These are phyloP conservation scores for Penaeus chinensis DNA, from an alignment of 1,140 invertebrate species.

Conservation along the genomic window DNA sequence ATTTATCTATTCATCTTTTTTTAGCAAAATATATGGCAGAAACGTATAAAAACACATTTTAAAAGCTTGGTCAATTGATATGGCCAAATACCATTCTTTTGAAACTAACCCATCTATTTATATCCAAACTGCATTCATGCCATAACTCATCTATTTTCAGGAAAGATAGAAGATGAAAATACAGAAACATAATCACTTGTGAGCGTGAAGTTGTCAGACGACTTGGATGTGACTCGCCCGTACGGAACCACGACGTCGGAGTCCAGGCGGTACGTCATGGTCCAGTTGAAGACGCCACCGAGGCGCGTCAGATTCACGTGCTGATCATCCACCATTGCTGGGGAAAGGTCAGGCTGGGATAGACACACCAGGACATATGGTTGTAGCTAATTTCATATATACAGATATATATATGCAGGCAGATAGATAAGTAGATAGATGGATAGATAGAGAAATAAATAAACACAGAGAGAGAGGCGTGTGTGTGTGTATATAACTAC, in stretches of 20 bases:
- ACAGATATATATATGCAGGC: background rate
- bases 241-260: conserved; percentile 69
- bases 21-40: no score
- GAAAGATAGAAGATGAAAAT: no score
- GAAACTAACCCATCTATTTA: no score
- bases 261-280: conserved; percentile 69
- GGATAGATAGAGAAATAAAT: conserved; percentile 26
- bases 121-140: no score
- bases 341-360: background rate
- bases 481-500: conserved; percentile 33
- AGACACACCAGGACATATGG: no score
- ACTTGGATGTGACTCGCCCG: conserved; percentile 64
- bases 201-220: no score
- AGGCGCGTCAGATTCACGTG: conserved; percentile 44
- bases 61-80: no score
- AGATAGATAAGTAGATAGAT: background rate
- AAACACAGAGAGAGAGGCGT: background rate
- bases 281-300: conserved; percentile 69
- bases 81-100: no score
- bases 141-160: no score
- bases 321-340: conserved; percentile 21
- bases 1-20: no score
- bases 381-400: background rate
- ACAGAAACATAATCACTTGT: no score
- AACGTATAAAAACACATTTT: no score